Conservation (phyloP, 1,140 invertebrate genomes). For the Drosophila bipectinata region DNA sequence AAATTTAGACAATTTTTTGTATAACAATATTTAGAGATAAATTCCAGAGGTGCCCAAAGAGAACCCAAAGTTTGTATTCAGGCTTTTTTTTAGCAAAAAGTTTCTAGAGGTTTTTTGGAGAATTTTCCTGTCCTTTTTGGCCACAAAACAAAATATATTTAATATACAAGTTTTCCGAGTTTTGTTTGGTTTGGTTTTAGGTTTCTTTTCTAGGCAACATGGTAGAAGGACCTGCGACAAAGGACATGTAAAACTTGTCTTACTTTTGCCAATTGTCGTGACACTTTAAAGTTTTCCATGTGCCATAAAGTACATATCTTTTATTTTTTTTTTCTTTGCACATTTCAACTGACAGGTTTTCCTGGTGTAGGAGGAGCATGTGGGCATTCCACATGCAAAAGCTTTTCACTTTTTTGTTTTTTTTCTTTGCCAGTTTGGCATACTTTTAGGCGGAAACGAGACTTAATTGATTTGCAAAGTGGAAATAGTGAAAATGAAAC, state of each 20-base stretch:
- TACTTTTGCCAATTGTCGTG: constrained; percentile 19
- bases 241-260: constrained; percentile 12
- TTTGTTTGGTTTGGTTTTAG: constrained; percentile 1
- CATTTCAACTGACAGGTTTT: constrained; percentile 9
- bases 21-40: too few species aligned
- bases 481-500: constrained; percentile 41
- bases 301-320: constrained; percentile 4
- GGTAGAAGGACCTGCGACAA: not conserved
- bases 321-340: constrained; percentile 9
- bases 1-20: too few species aligned
- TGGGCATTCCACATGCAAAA: constrained; percentile 40
- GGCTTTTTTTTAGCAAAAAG: constrained; percentile 5
- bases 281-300: constrained; percentile 58
- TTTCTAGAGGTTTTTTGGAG: not conserved
- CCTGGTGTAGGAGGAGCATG: not conserved
- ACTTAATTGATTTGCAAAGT: constrained; percentile 80
- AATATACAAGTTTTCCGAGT: constrained; percentile 62
- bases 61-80: constrained; percentile 2
- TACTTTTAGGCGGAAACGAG: constrained; percentile 66
- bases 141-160: constrained; percentile 76
- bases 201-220: not conserved
- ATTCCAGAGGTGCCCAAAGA: too few species aligned
- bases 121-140: constrained; percentile 13
- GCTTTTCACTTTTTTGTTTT: constrained; percentile 26
- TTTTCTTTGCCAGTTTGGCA: constrained; percentile 29